A percentile compares a stretch with the other conserved stretches of the same genome.
phyloP scores from a whole-genome alignment of 2,888 invertebrate genomes.

The Caenorhabditis imperialis region DNA sequence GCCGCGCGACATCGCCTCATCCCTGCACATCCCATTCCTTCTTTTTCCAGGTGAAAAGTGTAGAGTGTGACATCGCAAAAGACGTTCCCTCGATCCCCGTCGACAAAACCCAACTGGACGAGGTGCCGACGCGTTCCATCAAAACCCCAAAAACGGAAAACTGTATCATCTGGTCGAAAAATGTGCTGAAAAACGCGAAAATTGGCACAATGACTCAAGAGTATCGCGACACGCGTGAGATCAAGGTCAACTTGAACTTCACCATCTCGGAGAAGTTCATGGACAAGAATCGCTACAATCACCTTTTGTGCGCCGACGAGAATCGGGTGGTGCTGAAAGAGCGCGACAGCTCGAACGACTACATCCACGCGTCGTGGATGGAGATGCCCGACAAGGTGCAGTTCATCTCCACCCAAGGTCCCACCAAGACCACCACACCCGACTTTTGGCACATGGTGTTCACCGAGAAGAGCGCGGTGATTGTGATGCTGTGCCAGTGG shows the following conservation, averaged over 20 bases:
- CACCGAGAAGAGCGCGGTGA: conserved; percentile 42
- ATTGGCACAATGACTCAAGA: conserved; percentile 31
- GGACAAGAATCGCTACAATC: conserved; percentile 49
- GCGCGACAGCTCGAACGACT: conserved; percentile 31
- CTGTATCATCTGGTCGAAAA: conserved; percentile 15
- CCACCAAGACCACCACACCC: conserved; percentile 28
- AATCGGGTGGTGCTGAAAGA: conserved; percentile 51
- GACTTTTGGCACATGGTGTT: conserved; percentile 59
- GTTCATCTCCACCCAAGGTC: conserved; percentile 55
- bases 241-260: conserved; percentile 13
- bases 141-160: no score
- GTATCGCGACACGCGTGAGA: conserved; percentile 37
- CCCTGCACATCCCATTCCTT: no score
- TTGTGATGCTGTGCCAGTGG: conserved; percentile 52
- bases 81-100: no score
- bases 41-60: no score
- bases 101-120: no score
- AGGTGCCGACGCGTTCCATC: no score
- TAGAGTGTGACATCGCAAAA: no score
- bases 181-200: conserved; percentile 7
- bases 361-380: conserved; percentile 59
- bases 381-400: conserved; percentile 37
- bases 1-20: no score
- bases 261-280: conserved; percentile 15
- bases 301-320: conserved; percentile 43